A percentile compares a stretch with the other conserved stretches of the same genome.
phyloP scores from a whole-genome alignment of 23 tunicate genomes.

The Corella eumyota region DNA sequence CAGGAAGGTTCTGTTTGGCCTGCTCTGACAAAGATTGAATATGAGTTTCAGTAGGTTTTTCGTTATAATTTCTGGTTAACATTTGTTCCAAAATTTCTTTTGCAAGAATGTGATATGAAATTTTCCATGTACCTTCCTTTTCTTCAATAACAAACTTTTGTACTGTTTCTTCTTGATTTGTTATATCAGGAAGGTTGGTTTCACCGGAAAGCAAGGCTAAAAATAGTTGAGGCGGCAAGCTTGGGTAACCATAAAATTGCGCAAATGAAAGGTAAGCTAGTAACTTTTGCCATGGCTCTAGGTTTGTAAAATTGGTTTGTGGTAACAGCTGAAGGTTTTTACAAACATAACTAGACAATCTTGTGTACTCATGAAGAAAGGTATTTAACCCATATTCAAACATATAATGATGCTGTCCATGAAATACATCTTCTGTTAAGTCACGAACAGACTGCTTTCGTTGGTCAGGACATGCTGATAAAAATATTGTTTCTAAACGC shows the following conservation, averaged over 20 bases:
- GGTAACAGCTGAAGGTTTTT: neutral
- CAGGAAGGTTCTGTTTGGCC: neutral
- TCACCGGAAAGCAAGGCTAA: neutral
- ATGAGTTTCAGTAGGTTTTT: neutral
- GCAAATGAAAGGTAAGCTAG: neutral
- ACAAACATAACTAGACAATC: neutral
- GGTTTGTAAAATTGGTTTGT: neutral
- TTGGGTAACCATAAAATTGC: neutral
- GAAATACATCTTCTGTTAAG: neutral
- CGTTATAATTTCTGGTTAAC: neutral
- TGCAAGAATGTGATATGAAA: neutral
- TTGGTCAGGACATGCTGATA: neutral
- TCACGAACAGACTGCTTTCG: neutral
- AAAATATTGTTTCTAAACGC: neutral
- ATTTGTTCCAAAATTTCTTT: conserved; percentile 1
- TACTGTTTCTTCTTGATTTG: neutral
- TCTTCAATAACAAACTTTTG: neutral
- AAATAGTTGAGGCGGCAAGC: neutral
- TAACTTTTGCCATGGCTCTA: neutral
- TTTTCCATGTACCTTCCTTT: neutral
- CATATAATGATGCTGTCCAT: neutral
- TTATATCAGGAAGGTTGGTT: neutral
- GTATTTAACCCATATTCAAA: neutral
- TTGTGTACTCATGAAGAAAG: neutral
- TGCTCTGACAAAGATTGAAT: neutral